Evolutionary conservation across 2,888 invertebrate species (phyloP).

Genomic region (Heteromurus nitidus): DNA sequence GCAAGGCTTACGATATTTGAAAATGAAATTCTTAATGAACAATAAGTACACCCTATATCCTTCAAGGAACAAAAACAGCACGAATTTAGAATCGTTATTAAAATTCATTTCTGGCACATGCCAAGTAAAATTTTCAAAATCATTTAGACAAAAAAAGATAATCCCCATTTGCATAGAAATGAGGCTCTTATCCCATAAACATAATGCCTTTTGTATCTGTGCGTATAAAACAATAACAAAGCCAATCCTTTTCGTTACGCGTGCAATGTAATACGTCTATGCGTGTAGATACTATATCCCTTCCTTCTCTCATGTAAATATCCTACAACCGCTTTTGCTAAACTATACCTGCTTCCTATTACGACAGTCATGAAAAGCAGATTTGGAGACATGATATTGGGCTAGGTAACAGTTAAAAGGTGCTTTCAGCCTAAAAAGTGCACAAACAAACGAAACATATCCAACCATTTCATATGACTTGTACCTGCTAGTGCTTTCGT

Average conservation of each 20-base stretch:
- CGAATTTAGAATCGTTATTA: not conserved
- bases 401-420: slow-evolving; percentile 34
- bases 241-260: not conserved
- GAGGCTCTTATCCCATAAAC: not conserved
- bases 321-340: not conserved
- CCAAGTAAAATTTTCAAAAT: slow-evolving; percentile 5
- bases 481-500: not conserved
- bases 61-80: too few relatives aligned
- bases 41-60: too few relatives aligned
- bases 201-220: slow-evolving; percentile 7
- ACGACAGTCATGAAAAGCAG: slow-evolving; percentile 37
- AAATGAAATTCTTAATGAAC: too few relatives aligned
- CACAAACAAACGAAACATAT: too few relatives aligned
- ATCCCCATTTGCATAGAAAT: slow-evolving; percentile 26
- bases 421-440: not conserved
- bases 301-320: not conserved
- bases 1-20: too few relatives aligned
- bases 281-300: too few relatives aligned
- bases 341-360: slow-evolving; percentile 28
- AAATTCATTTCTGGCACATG: slow-evolving; percentile 3
- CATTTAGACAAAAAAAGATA: slow-evolving; percentile 16
- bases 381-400: slow-evolving; percentile 49
- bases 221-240: not conserved
- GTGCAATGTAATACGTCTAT: too few relatives aligned
- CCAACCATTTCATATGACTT: slow-evolving; percentile 10